Base-by-base conservation (phyloP, 2,797 vertebrate genomes). In the Sebastes jordani region DNA sequence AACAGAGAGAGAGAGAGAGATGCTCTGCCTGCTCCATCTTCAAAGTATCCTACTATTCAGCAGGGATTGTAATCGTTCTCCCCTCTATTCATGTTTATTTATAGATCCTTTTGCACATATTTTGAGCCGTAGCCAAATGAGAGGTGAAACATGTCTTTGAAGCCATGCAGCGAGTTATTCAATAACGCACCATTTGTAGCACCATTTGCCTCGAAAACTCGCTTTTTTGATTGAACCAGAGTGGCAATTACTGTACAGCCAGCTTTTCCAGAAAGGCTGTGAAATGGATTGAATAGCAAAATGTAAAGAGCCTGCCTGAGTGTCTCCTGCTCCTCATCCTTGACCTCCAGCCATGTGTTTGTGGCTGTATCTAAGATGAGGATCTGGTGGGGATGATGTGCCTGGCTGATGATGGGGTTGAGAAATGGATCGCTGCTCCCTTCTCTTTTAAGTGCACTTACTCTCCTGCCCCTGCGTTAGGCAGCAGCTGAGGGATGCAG, bases 81-180 rank as follows among this genome's bases (percentile, higher is more conserved):
- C 79, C 5, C 42, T 30, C 74, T 81, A 68, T 86, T 95, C 89
- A 92, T 94, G 88, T 93, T 95, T 95, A 95, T 96, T 96, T 94
- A 94, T 95, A 91, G 87, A 84, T 71, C 83, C 79, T 88, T 88
- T 87, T 89, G 79, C 88, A 92, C 91, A 92, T 86, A 87, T 90
- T 94, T 91, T 82, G 87, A 92, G 90, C 81, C 73, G 46, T 84
- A 89, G 85, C 86, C 89, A 93, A 94, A 95, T 91, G 90, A 93
- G 91, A 92, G 92, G 93, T 94, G 94, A 92, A 85, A 68, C 71
- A 74, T 76, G 83, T 83, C 88, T 92, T 89, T 87, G 91, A 94
- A 92, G 85, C 73, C 68, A 42, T 52, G 82, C 72, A 49, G 68
- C 46, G 4, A 92, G 85, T 91, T 87, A 78, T 86, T 84, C 85